Base-by-base conservation (phyloP, 2,888 invertebrate genomes). In the Lamellibrachia columna region DNA sequence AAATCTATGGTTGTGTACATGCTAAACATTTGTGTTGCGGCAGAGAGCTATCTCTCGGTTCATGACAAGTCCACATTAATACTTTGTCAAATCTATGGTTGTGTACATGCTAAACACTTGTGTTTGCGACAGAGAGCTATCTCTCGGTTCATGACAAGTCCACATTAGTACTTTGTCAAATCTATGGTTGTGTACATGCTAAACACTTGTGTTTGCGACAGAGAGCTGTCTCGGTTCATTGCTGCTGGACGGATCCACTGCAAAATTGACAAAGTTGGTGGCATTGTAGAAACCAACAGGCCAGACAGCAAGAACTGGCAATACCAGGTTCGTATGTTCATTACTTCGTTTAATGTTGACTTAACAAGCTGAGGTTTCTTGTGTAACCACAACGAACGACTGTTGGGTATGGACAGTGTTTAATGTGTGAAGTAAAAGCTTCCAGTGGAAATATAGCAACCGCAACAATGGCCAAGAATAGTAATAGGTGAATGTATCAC, bases 231-330 rank as follows among this genome's bases (percentile, higher is more conserved):
- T 3, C 98, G 99, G 92, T 99, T 99, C 96, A 99, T 99, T 94
- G 98, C 99, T 8, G 98, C 99, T n/a, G 99, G 99, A 1, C 97
- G 99, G 90, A 97, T 99, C 90, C 99, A 99, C 96, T 99, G 99
- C 96, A 99, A 99, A 96, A 99, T 99, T 94, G 99, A 99, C 97
- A 98, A 99, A 94, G 99, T 99, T 53, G 97, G 97, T 92, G 97
- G 97, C 52, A 97, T 99, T 96, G 99, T 99, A 8, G 99, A 99
- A 97, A 99, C 99, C 22, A 98, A 98, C 96, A 97, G 98, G 92
- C 98, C 98, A 0, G 98, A 99, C 96, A 98, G 98, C 96, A 98
- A 98, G 97, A 98, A 98, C 96, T 98, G 98, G 97, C 98, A 98
- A 95, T 99, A 99, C 97, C 99, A 99, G 97, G 98, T 97, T 94